Evolutionary conservation across 1,140 invertebrate species (phyloP), one percentile per base, ranked within the genome.

Genomic region (Leptinotarsa defecta): DNA sequence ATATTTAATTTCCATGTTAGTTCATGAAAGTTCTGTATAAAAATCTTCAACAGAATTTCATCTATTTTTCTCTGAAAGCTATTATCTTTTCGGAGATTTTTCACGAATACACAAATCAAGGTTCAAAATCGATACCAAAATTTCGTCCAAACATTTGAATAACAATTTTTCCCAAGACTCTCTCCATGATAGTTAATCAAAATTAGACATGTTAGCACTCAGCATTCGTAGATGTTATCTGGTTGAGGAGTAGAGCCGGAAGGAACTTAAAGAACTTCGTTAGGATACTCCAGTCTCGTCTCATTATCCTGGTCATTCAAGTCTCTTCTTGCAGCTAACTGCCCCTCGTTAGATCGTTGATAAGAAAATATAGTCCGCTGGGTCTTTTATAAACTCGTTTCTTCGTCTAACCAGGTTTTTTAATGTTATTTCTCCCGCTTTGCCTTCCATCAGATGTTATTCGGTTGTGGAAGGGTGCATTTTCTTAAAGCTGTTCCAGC

Each of bases 271-370:
- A 78, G 48, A 72, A 78, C 77, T 76, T 69, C 71, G 77, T 48
- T 72, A 78, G 77, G 77, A 78, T 78, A 72, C 69, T 75, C 65
- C 72, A 78, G 72, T 64, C 74, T 74, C 68, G 52, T 70, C 74
- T 76, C 75, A 76, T 78, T 76, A 76, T 76, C 73, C 75, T 70
- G 75, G 77, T 69, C 75, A 78, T 78, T 78, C 75, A 74, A 68
- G 75, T 67, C 71, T 72, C 75, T 76, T 65, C n/a, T 70, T 72
- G 68, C 76, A 74, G 72, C 74, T 78, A 78, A 78, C 64, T 75
- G 72, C 68, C 67, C 74, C 70, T 78, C 77, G 73, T 78, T 78
- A 78, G 77, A 76, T 78, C 75, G 48, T 68, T 68, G 75, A 78
- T 78, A 78, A 76, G 74, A 70, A 78, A 64, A 76, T 78, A 72